Conservation (phyloP, 1,140 invertebrate species). For the Caenorhabditis latens region DNA sequence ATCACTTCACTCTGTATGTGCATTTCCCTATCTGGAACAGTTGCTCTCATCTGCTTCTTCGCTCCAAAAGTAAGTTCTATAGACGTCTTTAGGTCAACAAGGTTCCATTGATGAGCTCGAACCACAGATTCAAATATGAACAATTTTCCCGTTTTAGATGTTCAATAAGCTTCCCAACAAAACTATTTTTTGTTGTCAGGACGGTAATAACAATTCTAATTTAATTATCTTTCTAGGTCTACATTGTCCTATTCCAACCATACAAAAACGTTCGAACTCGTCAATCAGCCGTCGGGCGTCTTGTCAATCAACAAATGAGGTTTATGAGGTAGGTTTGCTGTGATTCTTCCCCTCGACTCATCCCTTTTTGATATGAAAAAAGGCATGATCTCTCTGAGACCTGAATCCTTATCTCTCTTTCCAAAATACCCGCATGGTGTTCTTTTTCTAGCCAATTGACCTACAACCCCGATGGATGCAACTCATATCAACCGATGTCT, state of each 20-base stretch:
- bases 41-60: slow-evolving; percentile 81
- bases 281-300: slow-evolving; percentile 76
- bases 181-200: neutral
- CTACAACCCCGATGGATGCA: slow-evolving; percentile 59
- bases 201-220: neutral
- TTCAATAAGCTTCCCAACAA: no score
- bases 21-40: slow-evolving; percentile 80
- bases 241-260: slow-evolving; percentile 83
- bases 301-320: slow-evolving; percentile 78
- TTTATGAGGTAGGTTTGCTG: slow-evolving; percentile 75
- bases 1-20: slow-evolving; percentile 80
- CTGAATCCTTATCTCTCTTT: neutral
- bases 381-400: neutral
- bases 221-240: slow-evolving; percentile 76
- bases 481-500: slow-evolving; percentile 53
- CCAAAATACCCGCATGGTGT: slow-evolving; percentile 11
- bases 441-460: slow-evolving; percentile 63
- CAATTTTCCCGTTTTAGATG: no score
- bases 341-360: neutral
- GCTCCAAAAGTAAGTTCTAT: slow-evolving; percentile 79
- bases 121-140: no score
- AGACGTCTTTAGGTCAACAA: no score
- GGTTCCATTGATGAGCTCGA: no score
- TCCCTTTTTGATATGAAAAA: neutral
- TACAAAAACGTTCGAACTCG: slow-evolving; percentile 82